Conservation (phyloP, 2,113 vertebrate species). For the Prolemur simus region DNA sequence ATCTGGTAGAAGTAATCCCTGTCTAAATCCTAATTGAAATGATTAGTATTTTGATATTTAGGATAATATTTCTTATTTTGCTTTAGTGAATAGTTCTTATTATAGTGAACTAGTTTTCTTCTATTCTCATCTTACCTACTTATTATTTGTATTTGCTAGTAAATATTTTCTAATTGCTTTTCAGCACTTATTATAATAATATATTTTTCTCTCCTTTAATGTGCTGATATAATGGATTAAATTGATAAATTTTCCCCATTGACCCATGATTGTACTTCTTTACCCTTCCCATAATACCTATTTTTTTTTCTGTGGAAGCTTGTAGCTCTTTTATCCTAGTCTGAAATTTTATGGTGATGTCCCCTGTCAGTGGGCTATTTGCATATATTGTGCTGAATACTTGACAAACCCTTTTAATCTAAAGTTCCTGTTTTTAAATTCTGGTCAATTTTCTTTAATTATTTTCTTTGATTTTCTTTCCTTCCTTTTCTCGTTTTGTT, state of each 20-base stretch:
- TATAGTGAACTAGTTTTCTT: background rate
- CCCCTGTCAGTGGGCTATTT: background rate
- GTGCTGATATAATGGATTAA: background rate
- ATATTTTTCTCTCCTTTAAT: background rate
- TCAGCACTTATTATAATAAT: background rate
- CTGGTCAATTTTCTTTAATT: background rate
- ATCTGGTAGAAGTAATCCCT: background rate
- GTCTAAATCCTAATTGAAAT: background rate
- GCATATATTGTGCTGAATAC: background rate
- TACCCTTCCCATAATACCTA: background rate
- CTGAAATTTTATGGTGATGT: background rate
- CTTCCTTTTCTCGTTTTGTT: background rate
- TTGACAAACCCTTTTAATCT: background rate
- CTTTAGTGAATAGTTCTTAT: background rate
- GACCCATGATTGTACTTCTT: background rate
- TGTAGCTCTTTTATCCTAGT: background rate
- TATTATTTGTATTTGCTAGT: background rate
- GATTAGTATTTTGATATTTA: background rate
- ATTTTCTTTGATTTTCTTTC: background rate
- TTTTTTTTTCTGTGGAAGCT: background rate
- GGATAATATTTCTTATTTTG: background rate
- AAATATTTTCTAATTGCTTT: background rate
- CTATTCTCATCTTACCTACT: background rate
- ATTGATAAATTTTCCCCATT: background rate
- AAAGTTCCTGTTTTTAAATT: background rate